Conservation (phyloP, 2,888 invertebrate genomes). For the Pammene fasciana region DNA sequence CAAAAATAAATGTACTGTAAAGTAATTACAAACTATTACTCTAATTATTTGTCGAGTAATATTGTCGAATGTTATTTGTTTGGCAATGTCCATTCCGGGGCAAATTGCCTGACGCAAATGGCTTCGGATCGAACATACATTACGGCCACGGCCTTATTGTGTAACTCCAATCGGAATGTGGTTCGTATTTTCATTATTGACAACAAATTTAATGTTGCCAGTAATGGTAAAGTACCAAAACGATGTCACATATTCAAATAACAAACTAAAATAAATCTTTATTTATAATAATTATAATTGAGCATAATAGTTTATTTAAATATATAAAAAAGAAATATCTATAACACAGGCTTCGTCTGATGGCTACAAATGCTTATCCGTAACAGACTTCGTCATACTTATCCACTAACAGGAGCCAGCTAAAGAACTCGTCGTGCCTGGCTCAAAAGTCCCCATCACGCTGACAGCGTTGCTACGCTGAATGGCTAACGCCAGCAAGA, state of each 20-base stretch:
- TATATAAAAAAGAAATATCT: too few relatives aligned
- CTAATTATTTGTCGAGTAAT: conserved; percentile 23
- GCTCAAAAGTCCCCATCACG: too few relatives aligned
- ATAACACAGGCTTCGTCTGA: too few relatives aligned
- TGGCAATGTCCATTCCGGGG: conserved; percentile 28
- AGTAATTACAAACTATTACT: conserved; percentile 17
- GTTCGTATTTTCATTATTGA: conserved; percentile 20
- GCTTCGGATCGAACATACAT: conserved; percentile 34
- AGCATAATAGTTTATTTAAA: too few relatives aligned
- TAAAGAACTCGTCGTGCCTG: too few relatives aligned
- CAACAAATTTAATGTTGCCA: neutral
- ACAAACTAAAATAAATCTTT: neutral
- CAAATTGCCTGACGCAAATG: conserved; percentile 35
- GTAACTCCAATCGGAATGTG: conserved; percentile 22
- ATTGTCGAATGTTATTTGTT: conserved; percentile 30
- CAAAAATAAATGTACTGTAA: neutral
- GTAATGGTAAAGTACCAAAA: neutral
- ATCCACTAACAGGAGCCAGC: too few relatives aligned
- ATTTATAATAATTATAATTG: too few relatives aligned
- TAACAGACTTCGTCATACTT: too few relatives aligned
- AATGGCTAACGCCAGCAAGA: too few relatives aligned
- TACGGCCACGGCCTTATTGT: conserved; percentile 26
- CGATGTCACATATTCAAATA: neutral
- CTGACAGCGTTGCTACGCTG: too few relatives aligned
- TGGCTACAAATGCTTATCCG: too few relatives aligned